These are phyloP conservation scores for Eurystomus gularis DNA, from an alignment of 2,113 vertebrate genomes.

Conservation along the genomic window DNA sequence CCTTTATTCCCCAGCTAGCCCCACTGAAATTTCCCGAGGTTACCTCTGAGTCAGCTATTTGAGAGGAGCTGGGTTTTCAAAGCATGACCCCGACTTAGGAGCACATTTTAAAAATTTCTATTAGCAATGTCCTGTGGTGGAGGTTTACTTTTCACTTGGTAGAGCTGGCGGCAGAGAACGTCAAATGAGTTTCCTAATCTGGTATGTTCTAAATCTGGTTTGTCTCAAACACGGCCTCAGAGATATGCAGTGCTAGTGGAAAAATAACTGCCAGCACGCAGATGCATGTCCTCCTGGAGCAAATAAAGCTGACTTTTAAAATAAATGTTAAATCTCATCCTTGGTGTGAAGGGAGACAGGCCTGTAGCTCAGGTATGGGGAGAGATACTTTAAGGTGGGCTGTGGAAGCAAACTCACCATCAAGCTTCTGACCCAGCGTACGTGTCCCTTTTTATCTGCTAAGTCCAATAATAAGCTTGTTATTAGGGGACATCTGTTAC, in stretches of 20 bases:
- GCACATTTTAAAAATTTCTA: neutral
- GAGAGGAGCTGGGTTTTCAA: neutral
- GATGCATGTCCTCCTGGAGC: neutral
- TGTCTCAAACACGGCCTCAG: constrained; percentile 47
- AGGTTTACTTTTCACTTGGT: constrained; percentile 2
- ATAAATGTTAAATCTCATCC: constrained; percentile 44
- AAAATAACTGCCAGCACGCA: constrained; percentile 35
- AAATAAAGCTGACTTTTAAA: constrained; percentile 60
- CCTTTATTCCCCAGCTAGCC: neutral
- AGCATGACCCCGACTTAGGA: neutral
- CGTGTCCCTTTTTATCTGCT: constrained; percentile 18
- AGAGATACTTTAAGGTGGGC: constrained; percentile 17
- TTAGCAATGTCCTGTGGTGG: neutral
- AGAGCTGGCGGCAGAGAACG: constrained; percentile 9
- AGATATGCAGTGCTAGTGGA: constrained; percentile 5
- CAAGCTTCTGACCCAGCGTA: neutral
- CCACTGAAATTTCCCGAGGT: neutral
- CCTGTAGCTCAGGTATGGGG: neutral
- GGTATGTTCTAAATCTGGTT: constrained; percentile 61
- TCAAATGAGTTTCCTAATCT: constrained; percentile 59
- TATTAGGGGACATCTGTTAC: constrained; percentile 28
- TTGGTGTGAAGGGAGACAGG: neutral
- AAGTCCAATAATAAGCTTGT: constrained; percentile 27
- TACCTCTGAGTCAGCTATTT: neutral
- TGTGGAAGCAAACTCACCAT: neutral